These are phyloP conservation scores for Aphaenogaster rudis DNA, from an alignment of 1,140 invertebrate genomes.

Conservation along the genomic window DNA sequence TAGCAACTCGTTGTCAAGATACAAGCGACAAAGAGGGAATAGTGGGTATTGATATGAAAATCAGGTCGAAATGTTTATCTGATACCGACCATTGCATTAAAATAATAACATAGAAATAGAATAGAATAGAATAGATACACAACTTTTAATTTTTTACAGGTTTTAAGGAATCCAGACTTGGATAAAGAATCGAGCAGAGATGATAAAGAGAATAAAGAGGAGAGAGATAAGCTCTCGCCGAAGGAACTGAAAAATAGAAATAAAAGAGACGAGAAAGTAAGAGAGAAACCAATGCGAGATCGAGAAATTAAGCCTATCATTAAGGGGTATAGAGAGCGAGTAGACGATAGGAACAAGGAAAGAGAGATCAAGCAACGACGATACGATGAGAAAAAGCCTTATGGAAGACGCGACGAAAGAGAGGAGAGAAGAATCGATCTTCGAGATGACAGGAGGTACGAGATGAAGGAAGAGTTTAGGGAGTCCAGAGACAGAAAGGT, in stretches of 20 bases:
- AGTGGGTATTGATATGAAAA: not conserved
- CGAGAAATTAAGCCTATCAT: conserved; percentile 78
- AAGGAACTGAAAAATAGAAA: conserved; percentile 84
- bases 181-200: conserved; percentile 84
- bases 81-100: not conserved
- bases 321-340: conserved; percentile 84
- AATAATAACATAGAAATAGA: not conserved
- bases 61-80: not conserved
- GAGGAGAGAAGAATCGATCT: conserved; percentile 76
- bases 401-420: conserved; percentile 76
- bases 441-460: conserved; percentile 78
- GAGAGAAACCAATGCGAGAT: conserved; percentile 82
- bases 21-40: not conserved
- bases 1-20: not conserved
- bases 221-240: conserved; percentile 80
- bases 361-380: conserved; percentile 86
- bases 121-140: not conserved
- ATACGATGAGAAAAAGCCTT: conserved; percentile 84
- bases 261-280: conserved; percentile 83
- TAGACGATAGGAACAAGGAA: conserved; percentile 83
- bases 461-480: conserved; percentile 80
- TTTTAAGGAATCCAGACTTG: conserved; percentile 84
- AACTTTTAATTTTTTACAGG: conserved; percentile 74
- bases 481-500: conserved; percentile 79
- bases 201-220: conserved; percentile 85